Evolutionary conservation across 23 tunicate genomes (phyloP).

Genomic region (Trididemnum clinides): DNA sequence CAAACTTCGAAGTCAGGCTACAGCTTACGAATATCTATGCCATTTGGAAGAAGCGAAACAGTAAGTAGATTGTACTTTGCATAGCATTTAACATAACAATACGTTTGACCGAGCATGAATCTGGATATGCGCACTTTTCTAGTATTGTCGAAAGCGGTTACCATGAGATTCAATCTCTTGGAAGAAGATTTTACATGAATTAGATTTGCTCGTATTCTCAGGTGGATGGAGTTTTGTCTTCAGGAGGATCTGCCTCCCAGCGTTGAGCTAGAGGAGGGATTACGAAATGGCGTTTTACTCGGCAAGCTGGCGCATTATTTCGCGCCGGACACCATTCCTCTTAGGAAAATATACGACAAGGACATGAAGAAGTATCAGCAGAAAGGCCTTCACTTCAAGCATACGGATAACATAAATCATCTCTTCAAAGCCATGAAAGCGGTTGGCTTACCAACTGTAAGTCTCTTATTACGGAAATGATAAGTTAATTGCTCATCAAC

Average conservation of each 20-base stretch:
- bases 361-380: constrained; percentile 87
- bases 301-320: constrained; percentile 95
- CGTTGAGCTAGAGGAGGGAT: constrained; percentile 91
- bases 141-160: too few species aligned
- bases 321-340: constrained; percentile 70
- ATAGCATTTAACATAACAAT: too few species aligned
- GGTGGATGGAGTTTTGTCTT: constrained; percentile 96
- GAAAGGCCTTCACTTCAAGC: constrained; percentile 94
- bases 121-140: too few species aligned
- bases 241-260: constrained; percentile 91
- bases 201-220: constrained; percentile 16
- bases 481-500: too few species aligned
- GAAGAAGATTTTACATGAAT: too few species aligned
- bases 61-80: constrained; percentile 19
- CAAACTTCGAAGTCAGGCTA: constrained; percentile 75
- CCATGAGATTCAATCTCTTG: too few species aligned
- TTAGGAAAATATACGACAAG: constrained; percentile 89
- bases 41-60: constrained; percentile 99
- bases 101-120: too few species aligned
- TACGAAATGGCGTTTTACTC: constrained; percentile 86
- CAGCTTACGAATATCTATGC: constrained; percentile 97
- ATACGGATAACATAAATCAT: constrained; percentile 97
- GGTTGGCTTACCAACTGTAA: constrained; percentile 79
- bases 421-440: constrained; percentile 88
- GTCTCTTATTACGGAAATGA: too few species aligned